Conservation (phyloP, 2,797 vertebrate species). For the Hydrocynus forskahlii region DNA sequence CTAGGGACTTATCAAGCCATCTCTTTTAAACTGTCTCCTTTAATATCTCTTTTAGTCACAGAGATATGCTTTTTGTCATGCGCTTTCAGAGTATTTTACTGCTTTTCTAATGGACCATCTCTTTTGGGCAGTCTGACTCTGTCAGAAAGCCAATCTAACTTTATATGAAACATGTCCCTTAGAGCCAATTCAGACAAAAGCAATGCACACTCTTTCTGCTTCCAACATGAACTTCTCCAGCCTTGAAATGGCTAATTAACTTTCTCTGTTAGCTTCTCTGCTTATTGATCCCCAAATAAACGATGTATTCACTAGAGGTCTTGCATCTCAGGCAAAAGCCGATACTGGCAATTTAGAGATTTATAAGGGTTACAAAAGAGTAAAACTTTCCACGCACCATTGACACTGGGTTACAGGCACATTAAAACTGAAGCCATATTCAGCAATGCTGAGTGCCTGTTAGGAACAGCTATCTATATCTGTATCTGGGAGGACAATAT, state of each 20-base stretch:
- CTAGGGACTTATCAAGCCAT: background rate
- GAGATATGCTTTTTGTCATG: background rate
- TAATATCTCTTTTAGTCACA: background rate
- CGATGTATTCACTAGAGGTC: conserved; percentile 48
- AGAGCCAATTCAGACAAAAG: conserved; percentile 8
- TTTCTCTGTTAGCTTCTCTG: conserved; percentile 50
- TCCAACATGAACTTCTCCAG: conserved; percentile 34
- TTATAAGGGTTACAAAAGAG: conserved; percentile 43
- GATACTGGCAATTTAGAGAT: conserved; percentile 51
- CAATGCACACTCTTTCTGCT: background rate
- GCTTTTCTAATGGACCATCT: background rate
- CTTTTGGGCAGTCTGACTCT: background rate
- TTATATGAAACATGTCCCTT: conserved; percentile 18
- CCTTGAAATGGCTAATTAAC: conserved; percentile 56
- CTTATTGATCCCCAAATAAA: conserved; percentile 53
- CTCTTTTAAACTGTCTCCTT: background rate
- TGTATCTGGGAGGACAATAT: conserved; percentile 11
- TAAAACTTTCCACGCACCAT: conserved; percentile 38
- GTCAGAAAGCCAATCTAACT: conserved; percentile 17
- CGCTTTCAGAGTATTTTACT: background rate
- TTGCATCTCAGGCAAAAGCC: conserved; percentile 40
- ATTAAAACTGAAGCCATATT: conserved; percentile 29
- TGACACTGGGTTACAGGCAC: conserved; percentile 33
- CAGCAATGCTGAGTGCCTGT: conserved; percentile 18
- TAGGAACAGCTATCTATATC: conserved; percentile 32